These are phyloP conservation scores for Drosophila histrio DNA, from an alignment of 2,888 invertebrate species.

Conservation along the genomic window DNA sequence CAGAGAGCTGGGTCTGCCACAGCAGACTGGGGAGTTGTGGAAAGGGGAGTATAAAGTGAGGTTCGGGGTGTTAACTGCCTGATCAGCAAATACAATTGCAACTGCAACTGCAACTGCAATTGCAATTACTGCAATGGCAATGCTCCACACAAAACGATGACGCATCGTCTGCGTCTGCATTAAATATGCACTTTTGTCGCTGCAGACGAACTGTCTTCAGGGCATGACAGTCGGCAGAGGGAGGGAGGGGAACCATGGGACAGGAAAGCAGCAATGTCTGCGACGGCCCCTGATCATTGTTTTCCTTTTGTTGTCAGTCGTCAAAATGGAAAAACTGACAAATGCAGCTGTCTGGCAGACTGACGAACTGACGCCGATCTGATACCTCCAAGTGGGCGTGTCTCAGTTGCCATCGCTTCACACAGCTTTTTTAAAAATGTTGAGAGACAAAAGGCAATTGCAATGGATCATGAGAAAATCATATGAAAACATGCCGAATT, in stretches of 20 bases:
- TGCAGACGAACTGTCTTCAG: constrained; percentile 67
- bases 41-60: neutral
- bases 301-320: constrained; percentile 30
- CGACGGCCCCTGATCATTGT: constrained; percentile 18
- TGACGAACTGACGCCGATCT: constrained; percentile 16
- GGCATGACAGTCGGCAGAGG: constrained; percentile 34
- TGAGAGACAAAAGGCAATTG: neutral
- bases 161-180: constrained; percentile 76
- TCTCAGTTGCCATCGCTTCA: neutral
- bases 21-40: neutral
- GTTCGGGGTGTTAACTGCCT: constrained; percentile 65
- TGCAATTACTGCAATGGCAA: constrained; percentile 48
- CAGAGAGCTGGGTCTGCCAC: constrained; percentile 26
- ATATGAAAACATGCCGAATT: neutral
- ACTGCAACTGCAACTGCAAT: constrained; percentile 14
- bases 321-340: constrained; percentile 45
- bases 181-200: constrained; percentile 62
- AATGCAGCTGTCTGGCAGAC: constrained; percentile 39
- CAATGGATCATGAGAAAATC: neutral
- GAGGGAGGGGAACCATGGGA: neutral
- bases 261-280: constrained; percentile 28
- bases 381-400: constrained; percentile 29
- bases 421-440: neutral
- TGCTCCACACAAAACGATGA: constrained; percentile 57
- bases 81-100: constrained; percentile 63